A percentile compares a stretch with the other conserved stretches of the same genome.
Conservation (phyloP, 1,140 invertebrate genomes). For the Hormaphis cornu region DNA sequence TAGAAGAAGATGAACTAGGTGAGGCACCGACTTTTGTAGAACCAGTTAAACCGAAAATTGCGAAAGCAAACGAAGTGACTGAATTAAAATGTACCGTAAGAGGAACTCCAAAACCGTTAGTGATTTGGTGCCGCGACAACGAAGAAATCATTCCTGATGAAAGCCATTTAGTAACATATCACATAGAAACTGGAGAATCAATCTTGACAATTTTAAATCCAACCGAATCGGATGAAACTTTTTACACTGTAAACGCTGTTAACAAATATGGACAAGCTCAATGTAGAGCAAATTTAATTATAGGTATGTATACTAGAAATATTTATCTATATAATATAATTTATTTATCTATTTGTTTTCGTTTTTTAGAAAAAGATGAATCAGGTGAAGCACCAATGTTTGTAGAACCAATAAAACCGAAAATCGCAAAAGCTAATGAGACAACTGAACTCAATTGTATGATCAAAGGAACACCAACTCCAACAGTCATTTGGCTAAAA, state of each 20-base stretch:
- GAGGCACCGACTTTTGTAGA: slow-evolving; percentile 53
- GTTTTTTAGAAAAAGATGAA: slow-evolving; percentile 53
- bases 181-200: slow-evolving; percentile 53
- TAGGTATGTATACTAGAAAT: slow-evolving; percentile 50
- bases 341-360: not conserved
- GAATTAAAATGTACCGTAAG: slow-evolving; percentile 54
- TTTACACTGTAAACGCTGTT: slow-evolving; percentile 56
- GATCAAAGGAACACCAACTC: slow-evolving; percentile 59
- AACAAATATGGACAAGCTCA: slow-evolving; percentile 62
- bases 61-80: slow-evolving; percentile 53
- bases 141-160: slow-evolving; percentile 52
- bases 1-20: slow-evolving; percentile 57
- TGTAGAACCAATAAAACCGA: slow-evolving; percentile 53
- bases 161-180: slow-evolving; percentile 49
- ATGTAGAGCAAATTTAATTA: slow-evolving; percentile 54
- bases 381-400: slow-evolving; percentile 55
- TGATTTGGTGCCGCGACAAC: slow-evolving; percentile 61
- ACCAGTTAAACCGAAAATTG: slow-evolving; percentile 56
- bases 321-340: slow-evolving; percentile 38
- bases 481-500: slow-evolving; percentile 62
- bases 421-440: slow-evolving; percentile 53
- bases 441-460: slow-evolving; percentile 53
- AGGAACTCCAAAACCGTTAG: slow-evolving; percentile 57
- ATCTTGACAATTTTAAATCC: slow-evolving; percentile 56
- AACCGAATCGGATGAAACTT: slow-evolving; percentile 51